Percentiles rank a stretch among this genome's conserved stretches.
Conservation (phyloP, 2,888 invertebrate genomes). For the Parnassius smintheus region DNA sequence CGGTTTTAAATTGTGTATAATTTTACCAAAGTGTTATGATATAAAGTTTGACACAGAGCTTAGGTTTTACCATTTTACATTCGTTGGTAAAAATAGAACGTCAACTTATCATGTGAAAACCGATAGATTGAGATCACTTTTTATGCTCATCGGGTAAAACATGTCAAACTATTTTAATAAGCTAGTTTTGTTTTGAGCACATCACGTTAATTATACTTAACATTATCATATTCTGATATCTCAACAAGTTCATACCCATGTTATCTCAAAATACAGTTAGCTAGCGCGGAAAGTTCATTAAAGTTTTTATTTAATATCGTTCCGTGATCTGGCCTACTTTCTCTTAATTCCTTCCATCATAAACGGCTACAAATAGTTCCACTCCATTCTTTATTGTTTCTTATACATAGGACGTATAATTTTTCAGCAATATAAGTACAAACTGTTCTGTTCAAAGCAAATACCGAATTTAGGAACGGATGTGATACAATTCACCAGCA, state of each 20-base stretch:
- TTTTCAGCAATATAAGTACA: constrained; percentile 8
- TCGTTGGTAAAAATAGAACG: too few species aligned
- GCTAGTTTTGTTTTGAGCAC: too few species aligned
- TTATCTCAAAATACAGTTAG: neutral
- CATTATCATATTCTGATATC: too few species aligned
- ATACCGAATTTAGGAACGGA: constrained; percentile 14
- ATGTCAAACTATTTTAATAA: too few species aligned
- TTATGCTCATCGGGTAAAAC: too few species aligned
- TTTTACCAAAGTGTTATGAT: too few species aligned
- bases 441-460: constrained; percentile 11
- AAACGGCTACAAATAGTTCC: constrained; percentile 27
- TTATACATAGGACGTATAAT: constrained; percentile 15
- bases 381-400: constrained; percentile 10
- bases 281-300: neutral
- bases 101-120: too few species aligned
- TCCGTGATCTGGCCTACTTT: constrained; percentile 39
- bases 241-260: neutral
- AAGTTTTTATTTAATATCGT: constrained; percentile 14
- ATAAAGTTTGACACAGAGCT: too few species aligned
- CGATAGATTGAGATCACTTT: too few species aligned
- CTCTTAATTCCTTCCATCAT: constrained; percentile 35
- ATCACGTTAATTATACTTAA: too few species aligned
- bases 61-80: too few species aligned
- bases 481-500: constrained; percentile 8
- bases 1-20: too few species aligned